phyloP scores from a whole-genome alignment of 92 coral and sea anemone species.

The Montipora capitata region DNA sequence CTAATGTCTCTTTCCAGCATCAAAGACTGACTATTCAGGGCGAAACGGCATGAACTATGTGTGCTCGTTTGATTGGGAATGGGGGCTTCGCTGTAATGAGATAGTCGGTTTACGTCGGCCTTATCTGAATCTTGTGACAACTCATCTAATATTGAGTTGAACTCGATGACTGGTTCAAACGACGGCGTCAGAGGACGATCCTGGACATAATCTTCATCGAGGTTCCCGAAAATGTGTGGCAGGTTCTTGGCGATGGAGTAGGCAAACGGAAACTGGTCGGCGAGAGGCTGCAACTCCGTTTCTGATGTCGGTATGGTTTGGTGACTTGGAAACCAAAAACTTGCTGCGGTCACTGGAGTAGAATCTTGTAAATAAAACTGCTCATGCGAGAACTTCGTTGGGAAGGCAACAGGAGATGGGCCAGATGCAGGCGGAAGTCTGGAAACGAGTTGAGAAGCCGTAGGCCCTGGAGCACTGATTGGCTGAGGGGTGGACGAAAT shows the following conservation, averaged over 20 bases:
- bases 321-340: not conserved
- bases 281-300: not conserved
- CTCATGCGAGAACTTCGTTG: not conserved
- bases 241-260: conserved; percentile 21
- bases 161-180: not conserved
- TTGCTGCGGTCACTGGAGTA: not conserved
- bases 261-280: conserved; percentile 20
- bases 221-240: conserved; percentile 38
- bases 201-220: conserved; percentile 21
- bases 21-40: not conserved
- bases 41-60: conserved; percentile 10
- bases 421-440: not conserved
- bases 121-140: not conserved
- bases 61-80: not conserved
- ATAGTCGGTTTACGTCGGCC: not conserved
- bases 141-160: not conserved
- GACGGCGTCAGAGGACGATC: conserved; percentile 34
- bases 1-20: not conserved
- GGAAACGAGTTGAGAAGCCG: not conserved
- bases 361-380: not conserved
- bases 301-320: not conserved
- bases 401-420: not conserved
- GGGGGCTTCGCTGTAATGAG: not conserved
- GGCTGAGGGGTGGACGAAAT: not conserved
- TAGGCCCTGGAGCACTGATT: not conserved